These are phyloP conservation scores for Drosophila lacicola DNA, from an alignment of 2,888 invertebrate genomes.

Conservation along the genomic window DNA sequence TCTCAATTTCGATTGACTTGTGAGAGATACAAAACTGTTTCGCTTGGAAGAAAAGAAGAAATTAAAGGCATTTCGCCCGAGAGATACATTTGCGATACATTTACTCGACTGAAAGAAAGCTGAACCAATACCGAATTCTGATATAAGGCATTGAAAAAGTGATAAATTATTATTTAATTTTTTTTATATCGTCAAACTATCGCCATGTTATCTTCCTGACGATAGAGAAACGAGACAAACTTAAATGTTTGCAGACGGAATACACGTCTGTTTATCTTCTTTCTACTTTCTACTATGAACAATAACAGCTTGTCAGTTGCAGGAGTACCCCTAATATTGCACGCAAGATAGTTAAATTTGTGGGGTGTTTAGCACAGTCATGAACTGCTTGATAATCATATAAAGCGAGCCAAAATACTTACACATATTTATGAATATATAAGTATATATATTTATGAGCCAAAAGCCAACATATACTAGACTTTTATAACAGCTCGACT, in stretches of 20 bases:
- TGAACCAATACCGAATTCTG: too few species aligned
- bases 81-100: not conserved
- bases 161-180: too few species aligned
- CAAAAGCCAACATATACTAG: conserved; percentile 31
- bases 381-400: conserved; percentile 20
- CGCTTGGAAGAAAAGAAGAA: too few species aligned
- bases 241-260: not conserved
- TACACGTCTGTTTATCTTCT: not conserved
- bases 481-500: conserved; percentile 30
- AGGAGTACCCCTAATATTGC: conserved; percentile 23
- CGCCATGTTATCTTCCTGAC: not conserved
- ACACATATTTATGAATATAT: conserved; percentile 31
- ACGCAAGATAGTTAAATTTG: conserved; percentile 14
- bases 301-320: conserved; percentile 9
- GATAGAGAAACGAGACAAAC: not conserved
- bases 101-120: too few species aligned
- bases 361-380: conserved; percentile 28
- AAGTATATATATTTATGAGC: conserved; percentile 22
- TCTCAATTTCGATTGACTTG: too few species aligned
- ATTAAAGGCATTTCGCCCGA: not conserved
- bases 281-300: not conserved
- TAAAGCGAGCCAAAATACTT: conserved; percentile 43
- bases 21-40: too few species aligned
- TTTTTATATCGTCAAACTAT: not conserved
- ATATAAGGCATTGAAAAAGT: too few species aligned